Evolutionary conservation across 2,797 vertebrate species (phyloP).

Genomic region (Avahi laniger): DNA sequence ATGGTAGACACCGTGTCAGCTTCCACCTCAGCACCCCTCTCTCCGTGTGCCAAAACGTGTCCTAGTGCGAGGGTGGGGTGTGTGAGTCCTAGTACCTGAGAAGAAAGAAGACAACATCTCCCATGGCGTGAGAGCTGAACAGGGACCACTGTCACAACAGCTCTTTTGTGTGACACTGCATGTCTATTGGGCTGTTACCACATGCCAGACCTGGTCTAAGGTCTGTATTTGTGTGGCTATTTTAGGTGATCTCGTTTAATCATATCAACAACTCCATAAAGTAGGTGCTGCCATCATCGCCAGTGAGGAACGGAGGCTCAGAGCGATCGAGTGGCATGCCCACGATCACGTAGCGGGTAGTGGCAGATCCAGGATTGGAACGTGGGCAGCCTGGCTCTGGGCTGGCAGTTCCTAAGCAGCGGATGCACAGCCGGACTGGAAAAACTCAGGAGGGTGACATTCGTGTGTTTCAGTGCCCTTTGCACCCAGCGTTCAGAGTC

Average conservation of each 20-base stretch:
- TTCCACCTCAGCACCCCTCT: neutral
- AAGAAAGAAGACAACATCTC: neutral
- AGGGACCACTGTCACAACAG: fast-evolving
- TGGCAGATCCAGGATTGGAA: neutral
- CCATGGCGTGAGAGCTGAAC: neutral
- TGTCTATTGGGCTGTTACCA: neutral
- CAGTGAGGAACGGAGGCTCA: neutral
- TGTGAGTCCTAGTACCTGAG: neutral
- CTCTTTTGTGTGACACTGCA: no score
- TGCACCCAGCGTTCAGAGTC: neutral
- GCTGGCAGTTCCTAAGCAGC: neutral
- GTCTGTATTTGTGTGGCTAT: neutral
- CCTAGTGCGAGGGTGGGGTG: fast-evolving
- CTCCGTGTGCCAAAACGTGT: neutral
- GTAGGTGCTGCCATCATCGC: neutral
- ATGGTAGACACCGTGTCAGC: neutral
- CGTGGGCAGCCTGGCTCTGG: neutral
- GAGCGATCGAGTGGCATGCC: neutral
- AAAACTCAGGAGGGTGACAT: neutral
- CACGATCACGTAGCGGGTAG: fast-evolving
- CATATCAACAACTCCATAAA: fast-evolving
- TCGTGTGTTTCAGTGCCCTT: neutral
- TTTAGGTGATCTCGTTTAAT: neutral
- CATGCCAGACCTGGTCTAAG: neutral
- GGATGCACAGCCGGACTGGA: neutral